Evolutionary conservation across 2,888 invertebrate species (phyloP), one percentile per base, ranked within the genome.

Genomic region (Chrysodeixis includens): DNA sequence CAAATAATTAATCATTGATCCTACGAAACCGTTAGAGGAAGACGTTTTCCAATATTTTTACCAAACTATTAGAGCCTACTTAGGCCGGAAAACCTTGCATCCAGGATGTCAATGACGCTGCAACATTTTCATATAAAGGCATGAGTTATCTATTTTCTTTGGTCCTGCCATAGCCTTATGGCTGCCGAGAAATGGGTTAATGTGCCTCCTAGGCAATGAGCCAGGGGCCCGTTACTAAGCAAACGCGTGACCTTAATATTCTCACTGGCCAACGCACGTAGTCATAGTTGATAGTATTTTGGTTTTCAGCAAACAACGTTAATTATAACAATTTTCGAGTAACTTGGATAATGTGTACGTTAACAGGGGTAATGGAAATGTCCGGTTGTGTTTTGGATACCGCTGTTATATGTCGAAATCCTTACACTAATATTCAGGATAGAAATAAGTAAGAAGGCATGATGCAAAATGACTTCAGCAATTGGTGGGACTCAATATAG

Each of bases 131-230:
- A 9, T 18, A 9, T n/a, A 44, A 51, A 54, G 40, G 10, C 30
- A 30, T 44, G 56, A 51, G 30, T 63, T 44, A 70, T 71, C 22
- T 64, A 35, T 73, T 65, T 76, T 53, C 66, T 46, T 59, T 56
- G 32, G 49, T 32, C 9, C 54, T 6, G 12, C 40, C 30, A 51
- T 76, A n/a, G 58, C 58, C 49, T 56, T 58, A 62, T 51, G 44
- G 22, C 20, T 49, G 18, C 10, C 18, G 44, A 26, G 76, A 18
- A 71, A 57, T 65, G 49, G 58, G 49, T 40, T 59, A 62, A 57
- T 40, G 46, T 30, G 35, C 46, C 58, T 46, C 18, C 12, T 52
- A 18, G 60, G 73, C 77, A 62, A 54, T n/a, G 35, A 60, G 73
- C 62, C 77, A 76, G 51, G 53, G 40, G 49, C 59, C 46, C 35